These are phyloP conservation scores for Enteromius treurensis DNA, from an alignment of 2,797 vertebrate genomes.

Conservation along the genomic window DNA sequence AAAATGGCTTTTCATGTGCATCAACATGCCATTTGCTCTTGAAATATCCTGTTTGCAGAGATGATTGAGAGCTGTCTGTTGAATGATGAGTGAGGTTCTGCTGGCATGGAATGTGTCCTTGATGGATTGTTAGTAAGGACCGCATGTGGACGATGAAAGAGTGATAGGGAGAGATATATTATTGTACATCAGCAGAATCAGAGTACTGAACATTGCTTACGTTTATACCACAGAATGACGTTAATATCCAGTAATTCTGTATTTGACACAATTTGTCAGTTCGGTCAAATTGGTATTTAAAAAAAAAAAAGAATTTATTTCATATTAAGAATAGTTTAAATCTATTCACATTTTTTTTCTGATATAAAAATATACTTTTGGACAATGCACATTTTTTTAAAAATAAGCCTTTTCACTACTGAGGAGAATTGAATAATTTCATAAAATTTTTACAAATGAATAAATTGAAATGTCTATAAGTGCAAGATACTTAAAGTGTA, in stretches of 20 bases:
- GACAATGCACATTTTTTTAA: no score
- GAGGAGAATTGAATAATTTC: no score
- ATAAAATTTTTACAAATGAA: no score
- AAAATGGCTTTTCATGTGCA: slow-evolving; percentile 42
- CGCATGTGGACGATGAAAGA: neutral
- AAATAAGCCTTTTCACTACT: no score
- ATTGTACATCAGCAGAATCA: neutral
- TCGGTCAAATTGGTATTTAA: no score
- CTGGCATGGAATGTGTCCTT: neutral
- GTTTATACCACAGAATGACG: no score
- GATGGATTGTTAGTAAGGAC: slow-evolving; percentile 21
- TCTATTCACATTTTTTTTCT: no score
- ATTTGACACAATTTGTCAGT: no score
- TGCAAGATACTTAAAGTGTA: no score
- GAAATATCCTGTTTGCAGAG: slow-evolving; percentile 13
- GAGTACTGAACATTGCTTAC: neutral
- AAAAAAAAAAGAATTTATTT: neutral
- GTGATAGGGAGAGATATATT: neutral
- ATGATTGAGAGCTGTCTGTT: slow-evolving; percentile 15
- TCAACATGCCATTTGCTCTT: neutral
- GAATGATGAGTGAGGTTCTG: slow-evolving; percentile 19
- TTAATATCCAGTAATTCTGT: neutral
- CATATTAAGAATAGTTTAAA: no score
- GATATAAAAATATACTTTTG: no score
- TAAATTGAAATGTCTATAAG: no score